Evolutionary conservation across 1,140 invertebrate genomes (phyloP).

Genomic region (Saccostrea echinata): DNA sequence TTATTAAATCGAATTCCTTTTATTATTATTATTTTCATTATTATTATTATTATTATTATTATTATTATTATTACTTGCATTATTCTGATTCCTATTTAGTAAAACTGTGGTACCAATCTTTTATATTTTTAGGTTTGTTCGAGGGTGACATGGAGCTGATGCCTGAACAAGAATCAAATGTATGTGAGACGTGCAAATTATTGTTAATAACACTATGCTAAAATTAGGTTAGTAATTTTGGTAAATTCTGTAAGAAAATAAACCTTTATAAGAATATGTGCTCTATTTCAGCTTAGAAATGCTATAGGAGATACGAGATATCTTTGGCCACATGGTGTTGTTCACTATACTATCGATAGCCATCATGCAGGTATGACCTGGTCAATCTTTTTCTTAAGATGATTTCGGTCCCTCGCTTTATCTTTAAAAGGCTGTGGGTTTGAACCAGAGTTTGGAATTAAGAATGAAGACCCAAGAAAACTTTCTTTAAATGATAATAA

Average conservation of each 20-base stretch:
- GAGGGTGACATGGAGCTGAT: conserved; percentile 63
- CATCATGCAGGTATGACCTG: conserved; percentile 55
- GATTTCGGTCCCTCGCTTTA: too few species aligned
- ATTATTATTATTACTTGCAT: neutral
- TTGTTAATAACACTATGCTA: neutral
- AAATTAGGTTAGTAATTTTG: neutral
- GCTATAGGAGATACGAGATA: conserved; percentile 57
- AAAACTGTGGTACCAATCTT: neutral
- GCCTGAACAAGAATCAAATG: conserved; percentile 61
- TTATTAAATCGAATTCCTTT: neutral
- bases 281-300: conserved; percentile 59
- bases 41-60: neutral
- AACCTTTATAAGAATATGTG: neutral
- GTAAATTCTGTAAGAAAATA: neutral
- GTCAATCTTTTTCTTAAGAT: neutral
- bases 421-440: too few species aligned
- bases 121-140: conserved; percentile 49
- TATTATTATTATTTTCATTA: neutral
- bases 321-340: conserved; percentile 59
- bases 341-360: conserved; percentile 58
- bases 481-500: too few species aligned
- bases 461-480: too few species aligned
- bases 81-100: neutral
- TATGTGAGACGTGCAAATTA: conserved; percentile 6
- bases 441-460: too few species aligned